Evolutionary conservation across 2,113 vertebrate species (phyloP).

Genomic region (Gymnogyps californianus): DNA sequence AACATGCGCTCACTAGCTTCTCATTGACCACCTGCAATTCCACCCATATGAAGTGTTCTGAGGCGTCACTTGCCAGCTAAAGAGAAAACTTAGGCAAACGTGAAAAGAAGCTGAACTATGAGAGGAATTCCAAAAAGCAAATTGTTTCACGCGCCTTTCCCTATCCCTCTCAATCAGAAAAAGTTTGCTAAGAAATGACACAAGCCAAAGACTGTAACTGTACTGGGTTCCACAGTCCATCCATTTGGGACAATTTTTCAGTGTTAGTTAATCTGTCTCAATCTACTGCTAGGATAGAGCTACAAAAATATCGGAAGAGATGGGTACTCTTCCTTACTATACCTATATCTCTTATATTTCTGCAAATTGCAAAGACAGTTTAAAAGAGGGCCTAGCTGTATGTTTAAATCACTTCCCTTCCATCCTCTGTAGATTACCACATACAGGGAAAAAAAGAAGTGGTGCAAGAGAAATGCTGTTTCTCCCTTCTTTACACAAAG

Average conservation of each 20-base stretch:
- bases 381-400: not conserved
- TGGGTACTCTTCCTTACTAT: not conserved
- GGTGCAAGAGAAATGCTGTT: not conserved
- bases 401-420: not conserved
- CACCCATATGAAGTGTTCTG: not conserved
- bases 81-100: not conserved
- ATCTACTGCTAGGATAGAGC: not conserved
- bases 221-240: not conserved
- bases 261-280: not conserved
- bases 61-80: not conserved
- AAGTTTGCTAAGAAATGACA: not conserved
- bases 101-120: not conserved
- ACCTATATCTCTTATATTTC: not conserved
- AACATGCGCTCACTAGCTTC: not conserved
- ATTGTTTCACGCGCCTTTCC: not conserved
- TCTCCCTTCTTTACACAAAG: not conserved
- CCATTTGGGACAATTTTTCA: not conserved
- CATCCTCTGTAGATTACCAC: rapidly evolving
- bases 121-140: not conserved
- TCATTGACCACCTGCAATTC: not conserved
- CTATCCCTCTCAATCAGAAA: not conserved
- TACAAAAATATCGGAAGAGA: not conserved
- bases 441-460: not conserved
- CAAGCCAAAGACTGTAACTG: not conserved
- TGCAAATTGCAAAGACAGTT: not conserved